Conservation (phyloP, 1,140 invertebrate genomes). For the Saccostrea cuccullata region DNA sequence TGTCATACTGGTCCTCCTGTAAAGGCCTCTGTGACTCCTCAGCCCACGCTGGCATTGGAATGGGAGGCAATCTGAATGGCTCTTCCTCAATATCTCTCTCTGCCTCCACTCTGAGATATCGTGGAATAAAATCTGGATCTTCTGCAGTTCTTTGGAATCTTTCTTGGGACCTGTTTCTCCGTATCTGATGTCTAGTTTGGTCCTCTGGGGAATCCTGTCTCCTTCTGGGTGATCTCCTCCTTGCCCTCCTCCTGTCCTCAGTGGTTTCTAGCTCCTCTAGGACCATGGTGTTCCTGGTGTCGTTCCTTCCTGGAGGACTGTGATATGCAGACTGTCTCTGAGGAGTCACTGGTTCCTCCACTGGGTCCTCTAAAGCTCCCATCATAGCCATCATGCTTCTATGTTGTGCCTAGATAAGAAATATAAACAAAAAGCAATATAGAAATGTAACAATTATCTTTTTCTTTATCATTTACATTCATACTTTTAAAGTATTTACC, state of each 20-base stretch:
- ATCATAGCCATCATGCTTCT: constrained; percentile 74
- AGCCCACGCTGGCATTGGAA: constrained; percentile 61
- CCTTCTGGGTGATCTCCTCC: constrained; percentile 42
- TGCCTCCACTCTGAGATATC: constrained; percentile 66
- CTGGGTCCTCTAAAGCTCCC: constrained; percentile 69
- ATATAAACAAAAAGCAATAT: neutral
- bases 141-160: neutral
- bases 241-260: constrained; percentile 38
- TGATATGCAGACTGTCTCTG: constrained; percentile 5
- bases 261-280: constrained; percentile 40
- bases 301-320: constrained; percentile 11
- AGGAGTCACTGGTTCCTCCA: constrained; percentile 15
- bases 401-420: constrained; percentile 69
- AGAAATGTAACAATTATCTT: neutral
- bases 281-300: constrained; percentile 40
- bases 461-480: neutral
- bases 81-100: constrained; percentile 62
- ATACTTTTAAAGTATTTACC: neutral
- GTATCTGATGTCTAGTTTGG: constrained; percentile 58
- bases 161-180: constrained; percentile 42
- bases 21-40: constrained; percentile 47
- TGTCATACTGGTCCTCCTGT: constrained; percentile 26
- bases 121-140: constrained; percentile 58
- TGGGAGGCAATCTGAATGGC: constrained; percentile 60
- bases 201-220: constrained; percentile 60